Percentiles rank a stretch among this genome's conserved stretches.
Evolutionary conservation across 2,113 vertebrate species (phyloP).

Genomic region (Ptilonorhynchus violaceus): DNA sequence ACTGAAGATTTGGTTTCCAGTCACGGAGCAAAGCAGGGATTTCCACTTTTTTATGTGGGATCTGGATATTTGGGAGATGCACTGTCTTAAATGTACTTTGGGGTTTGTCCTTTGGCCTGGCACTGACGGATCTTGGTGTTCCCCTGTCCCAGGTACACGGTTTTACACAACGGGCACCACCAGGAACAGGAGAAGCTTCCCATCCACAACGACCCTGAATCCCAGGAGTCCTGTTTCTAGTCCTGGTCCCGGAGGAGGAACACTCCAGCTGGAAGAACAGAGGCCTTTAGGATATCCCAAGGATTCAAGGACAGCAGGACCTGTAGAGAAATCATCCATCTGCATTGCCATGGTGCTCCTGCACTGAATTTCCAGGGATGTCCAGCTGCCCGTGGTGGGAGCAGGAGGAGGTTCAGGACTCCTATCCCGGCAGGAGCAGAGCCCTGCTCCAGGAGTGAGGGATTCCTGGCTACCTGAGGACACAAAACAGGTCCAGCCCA

Average conservation of each 20-base stretch:
- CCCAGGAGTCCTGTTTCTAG: slow-evolving; percentile 79
- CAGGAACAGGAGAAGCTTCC: slow-evolving; percentile 78
- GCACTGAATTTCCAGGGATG: not conserved
- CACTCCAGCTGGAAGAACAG: not conserved
- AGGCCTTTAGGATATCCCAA: not conserved
- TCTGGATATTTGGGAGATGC: not conserved
- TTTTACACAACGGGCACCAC: slow-evolving; percentile 70
- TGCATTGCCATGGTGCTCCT: not conserved
- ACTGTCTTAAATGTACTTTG: not conserved
- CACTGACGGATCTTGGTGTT: not conserved
- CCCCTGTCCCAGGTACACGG: slow-evolving; percentile 69
- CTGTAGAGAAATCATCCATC: not conserved
- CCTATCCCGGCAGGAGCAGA: not conserved
- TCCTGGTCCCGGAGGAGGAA: not conserved
- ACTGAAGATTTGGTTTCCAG: not conserved
- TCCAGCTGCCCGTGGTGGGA: not conserved
- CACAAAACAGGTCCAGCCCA: not conserved
- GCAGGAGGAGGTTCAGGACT: not conserved
- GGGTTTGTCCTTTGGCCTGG: not conserved
- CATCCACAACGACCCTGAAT: slow-evolving; percentile 76
- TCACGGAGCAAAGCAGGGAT: not conserved
- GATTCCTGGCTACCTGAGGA: not conserved
- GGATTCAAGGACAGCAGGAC: not conserved
- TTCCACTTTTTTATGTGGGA: not conserved
- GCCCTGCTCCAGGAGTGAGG: not conserved